Evolutionary conservation across 2,113 vertebrate species (phyloP), one percentile per base, ranked within the genome.

Genomic region (Chauna torquata): DNA sequence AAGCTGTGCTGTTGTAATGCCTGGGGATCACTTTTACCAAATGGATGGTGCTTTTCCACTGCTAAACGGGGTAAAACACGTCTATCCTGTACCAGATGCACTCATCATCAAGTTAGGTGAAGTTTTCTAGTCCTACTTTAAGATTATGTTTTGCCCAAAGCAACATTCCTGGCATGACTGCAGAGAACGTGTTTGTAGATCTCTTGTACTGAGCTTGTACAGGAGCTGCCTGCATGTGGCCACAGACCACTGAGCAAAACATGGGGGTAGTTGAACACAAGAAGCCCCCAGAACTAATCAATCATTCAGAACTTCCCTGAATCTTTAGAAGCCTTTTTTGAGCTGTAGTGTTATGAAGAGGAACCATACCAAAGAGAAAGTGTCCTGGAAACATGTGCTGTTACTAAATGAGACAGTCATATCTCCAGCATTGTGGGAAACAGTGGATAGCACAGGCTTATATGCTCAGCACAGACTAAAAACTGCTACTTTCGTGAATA

Each of bases 91-190:
- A 69, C 47, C 32, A 50, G 57, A 70, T 12, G 3, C 25, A 16
- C 52, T 88, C 71, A 72, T 19, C 16, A 38, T 8, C 28, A 57
- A 47, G 10, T 71, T 82, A 12, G 84, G 30, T 36, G 47, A 88
- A 76, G 70, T 85, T 77, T 95, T 58, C 62, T 79, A 66, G 8
- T 8, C 44, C 36, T 90, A 3, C 45, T 93, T 75, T 18, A 86
- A 90, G 66, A 74, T 24, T 64, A 38, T 0, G 0, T 72, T 95
- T 95, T 91, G 89, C 94, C 89, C 82, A 66, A 87, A 91, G 94
- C 89, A 94, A 95, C 95, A 97, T 95, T 97, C 95, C 82, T 80
- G 74, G 58, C 74, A 42, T 95, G 84, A 80, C 87, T 85, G 70
- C 44, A 86, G 86, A 92, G 61, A 42, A 82, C 40, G 34, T 81